Conservation (phyloP, 2,113 vertebrate species). For the Macquaria ambigua region DNA sequence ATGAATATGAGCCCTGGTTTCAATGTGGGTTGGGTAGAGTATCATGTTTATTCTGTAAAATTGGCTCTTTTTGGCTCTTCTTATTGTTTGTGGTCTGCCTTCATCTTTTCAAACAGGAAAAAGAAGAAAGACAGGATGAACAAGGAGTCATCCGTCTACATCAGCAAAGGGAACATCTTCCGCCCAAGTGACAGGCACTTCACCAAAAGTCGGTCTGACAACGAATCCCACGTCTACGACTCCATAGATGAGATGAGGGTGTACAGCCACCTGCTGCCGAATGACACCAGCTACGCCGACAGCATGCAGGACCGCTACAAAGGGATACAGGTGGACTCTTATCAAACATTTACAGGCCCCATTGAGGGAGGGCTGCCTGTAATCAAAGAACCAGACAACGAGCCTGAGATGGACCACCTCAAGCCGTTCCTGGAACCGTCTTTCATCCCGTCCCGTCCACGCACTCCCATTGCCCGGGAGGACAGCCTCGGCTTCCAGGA, state of each 20-base stretch:
- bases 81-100: conserved; percentile 1
- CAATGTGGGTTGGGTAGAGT: not conserved
- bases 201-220: conserved; percentile 83
- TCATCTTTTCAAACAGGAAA: conserved; percentile 81
- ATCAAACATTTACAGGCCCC: conserved; percentile 84
- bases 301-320: conserved; percentile 83
- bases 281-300: conserved; percentile 73
- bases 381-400: conserved; percentile 62
- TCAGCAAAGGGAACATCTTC: conserved; percentile 86
- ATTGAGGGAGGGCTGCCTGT: conserved; percentile 68
- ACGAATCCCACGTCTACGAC: conserved; percentile 91
- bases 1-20: not conserved
- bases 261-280: conserved; percentile 89
- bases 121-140: conserved; percentile 72
- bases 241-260: conserved; percentile 91
- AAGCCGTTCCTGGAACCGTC: conserved; percentile 85
- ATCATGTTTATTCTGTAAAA: not conserved
- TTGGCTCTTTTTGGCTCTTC: not conserved
- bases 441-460: conserved; percentile 86
- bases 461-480: conserved; percentile 78
- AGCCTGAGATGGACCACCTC: conserved; percentile 85
- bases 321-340: conserved; percentile 81
- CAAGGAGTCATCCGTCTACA: conserved; percentile 86
- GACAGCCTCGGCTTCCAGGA: conserved; percentile 82
- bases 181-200: conserved; percentile 82